Evolutionary conservation across 2,888 invertebrate species (phyloP), one percentile per base, ranked within the genome.

Genomic region (Polia nebulosa): DNA sequence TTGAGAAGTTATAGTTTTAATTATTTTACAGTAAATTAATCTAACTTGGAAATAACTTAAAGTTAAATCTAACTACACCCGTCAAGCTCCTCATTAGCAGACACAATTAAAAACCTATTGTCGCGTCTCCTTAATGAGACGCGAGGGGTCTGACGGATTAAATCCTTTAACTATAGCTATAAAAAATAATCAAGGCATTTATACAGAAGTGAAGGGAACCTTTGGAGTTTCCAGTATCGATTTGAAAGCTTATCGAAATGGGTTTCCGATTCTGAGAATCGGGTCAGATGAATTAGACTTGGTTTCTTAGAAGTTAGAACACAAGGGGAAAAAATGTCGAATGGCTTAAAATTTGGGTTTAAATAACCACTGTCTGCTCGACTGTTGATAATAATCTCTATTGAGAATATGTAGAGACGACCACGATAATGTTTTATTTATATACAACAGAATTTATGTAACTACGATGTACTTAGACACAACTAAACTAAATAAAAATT

Each of bases 281-380:
- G 0, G 3, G 29, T 1, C 27, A 15, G 9, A 20, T 29, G 36
- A 64, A 44, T 63, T 25, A 13, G 44, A 51, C 11, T 27, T 13
- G 11, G 13, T 71, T 71, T 71, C 49, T 29, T 36, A 64, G 65
- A 71, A 64, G 41, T 29, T 36, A 64, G 65, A 71, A 64, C 1
- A 36, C 25, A 4, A n/a, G 8, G 22, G 11, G 1, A 63, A 41
- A n/a, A 6, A 29, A 55, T 44, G 0, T 36, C 7, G 1, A 25
- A 11, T 7, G 22, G 13, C n/a, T 11, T 72, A n/a, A 3, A 63
- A 55, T 63, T 44, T 6, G 3, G 15, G 25, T 13, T 62, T 25
- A 20, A 45, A 34, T 32, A 55, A 20, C 22, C 8, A 29, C 25
- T 17, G 8, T 13, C 15, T 34, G 25, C 11, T 0, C 22, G 44